These are phyloP conservation scores for Psittacara wagleri DNA, from an alignment of 2,113 vertebrate species.

Conservation along the genomic window DNA sequence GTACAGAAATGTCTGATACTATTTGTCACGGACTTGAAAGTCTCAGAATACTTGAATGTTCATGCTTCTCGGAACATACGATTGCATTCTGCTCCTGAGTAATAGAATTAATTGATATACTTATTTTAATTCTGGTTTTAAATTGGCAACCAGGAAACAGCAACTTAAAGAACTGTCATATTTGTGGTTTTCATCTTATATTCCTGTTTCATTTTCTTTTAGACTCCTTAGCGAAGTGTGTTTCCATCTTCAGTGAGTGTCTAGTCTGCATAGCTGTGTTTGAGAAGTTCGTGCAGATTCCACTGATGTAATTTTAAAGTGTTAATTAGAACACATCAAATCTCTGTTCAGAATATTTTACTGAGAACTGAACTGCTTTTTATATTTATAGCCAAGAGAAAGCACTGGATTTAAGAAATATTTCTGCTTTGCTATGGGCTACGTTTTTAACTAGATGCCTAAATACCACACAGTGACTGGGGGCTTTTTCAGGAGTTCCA, in stretches of 20 bases:
- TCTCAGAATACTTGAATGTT: background rate
- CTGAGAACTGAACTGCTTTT: background rate
- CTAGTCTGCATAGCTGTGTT: background rate
- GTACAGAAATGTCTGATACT: background rate
- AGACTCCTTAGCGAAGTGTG: background rate
- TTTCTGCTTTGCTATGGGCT: slow-evolving; percentile 15
- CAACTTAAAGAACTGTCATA: background rate
- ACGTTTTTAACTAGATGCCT: slow-evolving; percentile 15
- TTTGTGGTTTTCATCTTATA: background rate
- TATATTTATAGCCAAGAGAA: background rate
- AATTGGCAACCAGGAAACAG: background rate
- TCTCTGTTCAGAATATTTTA: background rate
- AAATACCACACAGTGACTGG: slow-evolving; percentile 16
- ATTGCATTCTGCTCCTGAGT: slow-evolving; percentile 16
- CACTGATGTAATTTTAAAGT: background rate
- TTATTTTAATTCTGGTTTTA: slow-evolving; percentile 31
- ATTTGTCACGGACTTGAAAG: background rate
- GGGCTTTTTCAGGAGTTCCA: slow-evolving; percentile 17
- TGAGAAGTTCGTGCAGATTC: background rate
- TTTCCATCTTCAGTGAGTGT: background rate
- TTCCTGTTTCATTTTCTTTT: slow-evolving; percentile 9
- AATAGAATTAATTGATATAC: background rate
- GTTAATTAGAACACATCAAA: background rate
- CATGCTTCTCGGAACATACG: background rate
- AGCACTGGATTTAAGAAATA: background rate